phyloP scores from a whole-genome alignment of 2,888 invertebrate species.

The Stenchaetothrips biformis region DNA sequence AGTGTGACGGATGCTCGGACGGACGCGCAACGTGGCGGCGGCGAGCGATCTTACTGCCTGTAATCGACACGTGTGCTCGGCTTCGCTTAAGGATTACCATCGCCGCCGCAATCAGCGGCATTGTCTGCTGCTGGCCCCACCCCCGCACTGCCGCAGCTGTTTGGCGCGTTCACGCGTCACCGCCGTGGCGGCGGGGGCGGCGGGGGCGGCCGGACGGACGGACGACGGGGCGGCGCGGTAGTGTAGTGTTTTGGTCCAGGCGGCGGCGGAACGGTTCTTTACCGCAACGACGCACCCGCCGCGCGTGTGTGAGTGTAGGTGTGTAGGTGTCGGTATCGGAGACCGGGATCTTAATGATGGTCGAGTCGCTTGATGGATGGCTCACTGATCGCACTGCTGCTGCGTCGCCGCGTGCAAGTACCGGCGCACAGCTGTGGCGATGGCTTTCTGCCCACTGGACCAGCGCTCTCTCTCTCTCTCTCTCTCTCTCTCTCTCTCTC shows the following conservation, averaged over 20 bases:
- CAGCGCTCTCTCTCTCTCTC: neutral
- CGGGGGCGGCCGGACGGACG: neutral
- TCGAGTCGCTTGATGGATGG: slow-evolving; percentile 1
- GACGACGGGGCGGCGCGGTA: neutral
- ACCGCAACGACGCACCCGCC: no score
- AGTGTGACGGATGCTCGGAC: no score
- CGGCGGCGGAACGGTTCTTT: no score
- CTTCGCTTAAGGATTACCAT: no score
- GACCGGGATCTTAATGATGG: slow-evolving; percentile 10
- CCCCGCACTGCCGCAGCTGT: neutral
- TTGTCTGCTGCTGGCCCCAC: no score
- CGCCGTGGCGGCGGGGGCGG: no score
- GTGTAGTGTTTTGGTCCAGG: neutral
- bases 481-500: no score
- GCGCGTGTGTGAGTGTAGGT: neutral
- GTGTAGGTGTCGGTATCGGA: neutral
- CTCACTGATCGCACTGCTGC: slow-evolving; percentile 1
- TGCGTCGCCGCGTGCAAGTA: neutral
- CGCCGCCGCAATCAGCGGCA: no score
- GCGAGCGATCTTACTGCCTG: no score
- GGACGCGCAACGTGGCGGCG: no score
- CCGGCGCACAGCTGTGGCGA: neutral
- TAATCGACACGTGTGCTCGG: no score
- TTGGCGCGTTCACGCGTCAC: neutral
- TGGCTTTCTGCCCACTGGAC: neutral